Evolutionary conservation across 2,888 invertebrate genomes (phyloP), one percentile per base, ranked within the genome.

Genomic region (Rotaria socialis): DNA sequence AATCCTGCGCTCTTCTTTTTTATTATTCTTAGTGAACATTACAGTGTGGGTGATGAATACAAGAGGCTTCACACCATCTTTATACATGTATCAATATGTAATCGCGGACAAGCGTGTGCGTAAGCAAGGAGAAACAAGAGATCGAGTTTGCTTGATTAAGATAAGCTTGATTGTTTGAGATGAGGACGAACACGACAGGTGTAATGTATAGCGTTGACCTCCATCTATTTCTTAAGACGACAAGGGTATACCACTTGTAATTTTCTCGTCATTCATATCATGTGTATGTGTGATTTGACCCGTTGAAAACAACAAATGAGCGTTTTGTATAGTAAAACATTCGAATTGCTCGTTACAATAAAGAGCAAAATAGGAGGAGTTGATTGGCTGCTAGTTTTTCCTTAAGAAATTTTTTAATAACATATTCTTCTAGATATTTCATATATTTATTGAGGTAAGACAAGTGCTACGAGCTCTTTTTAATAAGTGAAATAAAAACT

Each of bases 141-240:
- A 35, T 67, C 35, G 67, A 67, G 35, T 67, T 67, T 35, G 67
- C 67, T 67, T 67, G 67, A 67, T 67, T 67, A 67, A 67, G 67
- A 67, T 67, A 67, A 67, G 67, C 67, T 67, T 67, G 67, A 19
- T 67, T 67, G 35, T 16, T 16, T 19, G 56, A 56, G 10, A 56
- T 24, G 56, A 56, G 56, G 22, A 56, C 24, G 67, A 67, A 16
- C 0, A 67, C 67, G 27, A 19, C 16, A 27, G 27, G 35, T 67
- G 67, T 67, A 67, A 27, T 27, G 35, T 67, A 67, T 67, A 24
- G 67, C 35, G 16, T 67, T 16, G n/a, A 35, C 67, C 35, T 55
- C 14, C 67, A 16, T 67, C 67, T 67, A 67, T 67, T 7, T 35
- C 55, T 55, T 55, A 19, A 55, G 55, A 19, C 22, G 55, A 55